phyloP scores from a whole-genome alignment of 2,113 vertebrate genomes.

The Opisthocomus hoazin region DNA sequence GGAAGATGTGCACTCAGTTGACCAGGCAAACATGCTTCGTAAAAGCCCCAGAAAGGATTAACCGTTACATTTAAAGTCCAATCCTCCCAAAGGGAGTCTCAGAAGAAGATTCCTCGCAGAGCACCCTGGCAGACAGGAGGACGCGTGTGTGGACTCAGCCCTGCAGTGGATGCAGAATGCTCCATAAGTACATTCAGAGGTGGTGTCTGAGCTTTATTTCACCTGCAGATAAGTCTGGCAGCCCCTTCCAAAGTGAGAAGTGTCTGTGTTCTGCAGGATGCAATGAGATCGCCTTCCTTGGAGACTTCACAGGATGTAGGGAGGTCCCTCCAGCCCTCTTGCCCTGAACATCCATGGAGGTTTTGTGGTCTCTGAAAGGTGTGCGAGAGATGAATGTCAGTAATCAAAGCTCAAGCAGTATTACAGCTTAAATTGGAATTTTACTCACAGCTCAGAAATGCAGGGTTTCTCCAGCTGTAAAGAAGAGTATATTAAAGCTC shows the following conservation, averaged over 20 bases:
- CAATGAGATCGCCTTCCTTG: not conserved
- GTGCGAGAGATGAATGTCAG: not conserved
- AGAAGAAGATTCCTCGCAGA: not conserved
- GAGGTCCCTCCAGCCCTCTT: not conserved
- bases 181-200: fast-evolving
- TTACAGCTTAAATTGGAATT: not conserved
- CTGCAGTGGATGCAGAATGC: not conserved
- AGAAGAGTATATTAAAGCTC: not conserved
- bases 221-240: not conserved
- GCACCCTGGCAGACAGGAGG: not conserved
- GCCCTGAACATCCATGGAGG: not conserved
- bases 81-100: not conserved
- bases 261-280: not conserved
- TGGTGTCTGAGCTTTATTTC: not conserved
- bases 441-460: not conserved
- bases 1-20: not conserved
- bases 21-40: not conserved
- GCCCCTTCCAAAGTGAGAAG: not conserved
- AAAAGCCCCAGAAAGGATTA: not conserved
- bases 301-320: not conserved
- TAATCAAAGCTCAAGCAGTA: not conserved
- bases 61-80: not conserved
- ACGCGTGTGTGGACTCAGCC: not conserved
- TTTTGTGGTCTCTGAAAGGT: not conserved
- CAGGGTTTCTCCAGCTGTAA: not conserved